Base-by-base conservation (phyloP, 1,140 invertebrate species). In the Drosophila eugracilis region DNA sequence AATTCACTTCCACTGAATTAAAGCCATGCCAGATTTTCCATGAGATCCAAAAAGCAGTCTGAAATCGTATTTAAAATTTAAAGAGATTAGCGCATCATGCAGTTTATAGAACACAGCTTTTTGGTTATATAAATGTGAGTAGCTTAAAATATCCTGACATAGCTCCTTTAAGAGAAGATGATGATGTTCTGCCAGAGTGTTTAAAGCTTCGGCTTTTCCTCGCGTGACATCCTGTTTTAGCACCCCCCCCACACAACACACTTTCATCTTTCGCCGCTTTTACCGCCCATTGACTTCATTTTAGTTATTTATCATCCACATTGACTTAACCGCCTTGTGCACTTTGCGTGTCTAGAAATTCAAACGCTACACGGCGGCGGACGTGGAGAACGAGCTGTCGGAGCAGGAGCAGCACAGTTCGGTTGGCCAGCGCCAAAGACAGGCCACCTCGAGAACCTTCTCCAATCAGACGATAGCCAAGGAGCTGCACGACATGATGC, bases 331-430 rank as follows among this genome's bases (percentile, higher is more conserved):
- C 44, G 45, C 45, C 59, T 67, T 52, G 45, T 75, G 32, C 73
- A 21, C 49, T 50, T 75, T 55, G 37, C 58, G 42, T 65, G 32
- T 65, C 48, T 50, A 91, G 90, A 91, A 90, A 81, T 90, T 90
- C 66, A 91, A 91, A 45, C 89, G 90, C 42, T 91, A 91, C 36
- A 90, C 89, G 14, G 75, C 89, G 7, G 81, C 89, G 7, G 90
- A 91, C 50, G 77, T 90, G n/a, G 90, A 91, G 47, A 77, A 81
- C 42, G 89, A 91, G 34, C 73, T 85, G 47, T 91, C 90, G 5
- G 90, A 91, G 54, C 89, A 89, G 47, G 90, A 91, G 44, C 75
- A 90, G 44, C 75, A 69, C 21, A 91, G 79, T 49, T 66, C 86
- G 17, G 70, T 80, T 42, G 74, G 78, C 21, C 81, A 85, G 24